Evolutionary conservation across 2,888 invertebrate species (phyloP), one percentile per base, ranked within the genome.

Genomic region (Archaeoteleia sp.): DNA sequence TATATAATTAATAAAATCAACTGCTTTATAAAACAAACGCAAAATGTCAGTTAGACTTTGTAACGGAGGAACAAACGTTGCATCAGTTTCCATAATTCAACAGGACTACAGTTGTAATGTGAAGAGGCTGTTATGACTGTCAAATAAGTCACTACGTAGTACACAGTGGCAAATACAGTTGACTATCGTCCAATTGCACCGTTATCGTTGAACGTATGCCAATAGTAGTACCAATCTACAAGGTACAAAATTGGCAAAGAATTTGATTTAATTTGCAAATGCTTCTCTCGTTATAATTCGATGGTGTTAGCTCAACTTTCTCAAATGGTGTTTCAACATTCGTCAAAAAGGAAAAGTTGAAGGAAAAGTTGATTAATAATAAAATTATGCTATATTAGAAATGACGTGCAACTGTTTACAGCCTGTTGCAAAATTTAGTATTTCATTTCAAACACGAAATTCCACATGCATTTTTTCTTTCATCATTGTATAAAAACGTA

Each of bases 191-290:
- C 61, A 62, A 54, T 32, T 40, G 53, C 46, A 62, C 61, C 54
- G 54, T 46, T 62, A 46, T 48, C 29, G 46, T 20, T 54, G 48
- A 42, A 46, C 30, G n/a, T 40, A 20, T 15, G 61, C 45, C 61
- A 54, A 62, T 54, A 29, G 45, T 39, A 39, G 62, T 63, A 37
- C 43, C 49, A 63, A 37, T 57, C 57, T 57, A 13, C 57, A 32
- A 51, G n/a, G 39, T 17, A 37, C 32, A 43, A 32, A 35, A 55
- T 63, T 63, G 63, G 55, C 30, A 46, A 17, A 13, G 32, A 17
- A 37, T 30, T 51, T 20, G 32, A 30, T 45, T 39, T 17, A 29
- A 54, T 62, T 62, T 48, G 34, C 54, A 54, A 34, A n/a, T 12
- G 2, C 37, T 39, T 46, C 13, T 30, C n/a, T 51, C 45, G 14